Evolutionary conservation across 2,797 vertebrate genomes (phyloP).

Genomic region (Gobio occitaniae): DNA sequence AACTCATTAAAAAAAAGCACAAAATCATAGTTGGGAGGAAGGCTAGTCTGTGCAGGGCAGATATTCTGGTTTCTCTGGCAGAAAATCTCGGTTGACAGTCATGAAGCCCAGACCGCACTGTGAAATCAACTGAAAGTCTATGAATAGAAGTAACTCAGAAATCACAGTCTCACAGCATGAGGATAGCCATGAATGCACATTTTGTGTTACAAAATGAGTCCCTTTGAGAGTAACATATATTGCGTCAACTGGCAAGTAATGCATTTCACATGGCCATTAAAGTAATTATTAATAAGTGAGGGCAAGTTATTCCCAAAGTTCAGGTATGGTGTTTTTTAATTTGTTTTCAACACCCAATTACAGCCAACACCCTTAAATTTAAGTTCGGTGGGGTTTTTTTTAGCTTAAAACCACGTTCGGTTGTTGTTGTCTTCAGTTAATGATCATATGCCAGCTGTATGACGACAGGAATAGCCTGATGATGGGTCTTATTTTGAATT

Average conservation of each 20-base stretch:
- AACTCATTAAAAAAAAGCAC: neutral
- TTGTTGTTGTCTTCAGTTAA: conserved; percentile 12
- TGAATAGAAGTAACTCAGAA: conserved; percentile 34
- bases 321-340: conserved; percentile 10
- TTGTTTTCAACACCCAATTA: conserved; percentile 14
- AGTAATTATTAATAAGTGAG: conserved; percentile 32
- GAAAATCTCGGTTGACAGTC: conserved; percentile 17
- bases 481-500: neutral
- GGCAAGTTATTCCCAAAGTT: conserved; percentile 12
- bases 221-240: conserved; percentile 1
- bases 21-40: conserved; percentile 5
- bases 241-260: neutral
- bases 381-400: conserved; percentile 17
- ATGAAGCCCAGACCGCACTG: conserved; percentile 34
- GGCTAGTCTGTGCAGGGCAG: neutral
- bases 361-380: conserved; percentile 29
- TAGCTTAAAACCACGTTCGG: neutral
- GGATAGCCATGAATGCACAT: conserved; percentile 27
- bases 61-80: conserved; percentile 36
- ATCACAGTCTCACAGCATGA: neutral
- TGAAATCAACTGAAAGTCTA: conserved; percentile 26
- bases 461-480: neutral
- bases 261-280: conserved; percentile 2
- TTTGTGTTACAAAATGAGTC: conserved; percentile 28
- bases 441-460: neutral